Conservation (phyloP, 2,888 invertebrate genomes). For the Ectemnius lituratus region DNA sequence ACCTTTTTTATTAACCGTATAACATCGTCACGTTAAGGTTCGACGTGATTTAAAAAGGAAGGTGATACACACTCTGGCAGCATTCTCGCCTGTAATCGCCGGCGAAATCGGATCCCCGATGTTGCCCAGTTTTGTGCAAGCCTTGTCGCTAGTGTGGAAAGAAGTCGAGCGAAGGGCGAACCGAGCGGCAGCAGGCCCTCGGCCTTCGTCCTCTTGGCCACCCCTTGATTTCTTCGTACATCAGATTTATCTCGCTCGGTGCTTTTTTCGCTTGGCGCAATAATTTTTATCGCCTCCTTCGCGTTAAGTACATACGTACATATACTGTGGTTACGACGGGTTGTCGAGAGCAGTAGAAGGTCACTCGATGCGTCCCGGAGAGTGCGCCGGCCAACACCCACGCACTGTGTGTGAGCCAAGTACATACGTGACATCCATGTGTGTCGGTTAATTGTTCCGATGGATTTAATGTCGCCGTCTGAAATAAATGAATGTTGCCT, state of each 20-base stretch:
- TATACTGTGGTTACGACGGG: too few species aligned
- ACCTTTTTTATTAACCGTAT: slow-evolving; percentile 29
- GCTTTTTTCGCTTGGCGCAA: neutral
- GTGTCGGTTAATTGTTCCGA: slow-evolving; percentile 65
- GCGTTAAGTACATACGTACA: too few species aligned
- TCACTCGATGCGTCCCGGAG: slow-evolving; percentile 14
- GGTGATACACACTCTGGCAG: neutral
- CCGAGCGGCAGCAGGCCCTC: too few species aligned
- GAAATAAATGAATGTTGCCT: slow-evolving; percentile 63
- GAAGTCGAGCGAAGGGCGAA: too few species aligned
- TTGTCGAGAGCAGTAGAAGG: slow-evolving; percentile 12
- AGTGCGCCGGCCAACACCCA: slow-evolving; percentile 43
- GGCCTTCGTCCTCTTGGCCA: too few species aligned
- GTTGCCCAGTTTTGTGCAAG: neutral
- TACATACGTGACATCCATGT: too few species aligned
- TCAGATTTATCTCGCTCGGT: too few species aligned
- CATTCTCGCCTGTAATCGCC: neutral
- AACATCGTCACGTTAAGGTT: too few species aligned
- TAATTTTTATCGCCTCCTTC: neutral
- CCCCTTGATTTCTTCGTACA: too few species aligned
- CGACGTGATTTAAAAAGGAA: slow-evolving; percentile 1
- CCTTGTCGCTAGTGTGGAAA: too few species aligned
- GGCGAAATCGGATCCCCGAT: neutral
- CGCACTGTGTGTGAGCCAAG: slow-evolving; percentile 38
- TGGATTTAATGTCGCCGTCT: slow-evolving; percentile 64